phyloP scores from a whole-genome alignment of 2,113 vertebrate species.

The Brachyistius frenatus region DNA sequence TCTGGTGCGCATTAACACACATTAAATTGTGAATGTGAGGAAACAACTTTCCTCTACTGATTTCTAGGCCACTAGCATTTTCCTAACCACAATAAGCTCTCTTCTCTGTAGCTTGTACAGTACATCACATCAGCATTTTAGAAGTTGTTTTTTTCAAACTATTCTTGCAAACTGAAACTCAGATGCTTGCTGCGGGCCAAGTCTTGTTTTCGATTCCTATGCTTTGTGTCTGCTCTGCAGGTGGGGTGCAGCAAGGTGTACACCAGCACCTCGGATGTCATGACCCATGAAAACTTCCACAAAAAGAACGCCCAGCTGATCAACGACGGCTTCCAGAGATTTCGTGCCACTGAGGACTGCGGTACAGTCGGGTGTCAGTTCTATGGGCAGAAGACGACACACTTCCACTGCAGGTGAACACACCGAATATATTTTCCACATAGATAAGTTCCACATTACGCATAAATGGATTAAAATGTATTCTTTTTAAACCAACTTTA shows the following conservation, averaged over 20 bases:
- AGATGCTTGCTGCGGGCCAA: constrained; percentile 28
- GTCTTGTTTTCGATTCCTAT: constrained; percentile 53
- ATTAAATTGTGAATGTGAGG: constrained; percentile 61
- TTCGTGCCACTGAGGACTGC: constrained; percentile 97
- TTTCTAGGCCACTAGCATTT: constrained; percentile 77
- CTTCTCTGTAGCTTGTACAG: constrained; percentile 28
- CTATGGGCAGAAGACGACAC: constrained; percentile 98
- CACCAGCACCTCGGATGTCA: constrained; percentile 98
- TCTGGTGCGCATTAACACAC: constrained; percentile 50
- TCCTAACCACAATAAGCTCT: constrained; percentile 66
- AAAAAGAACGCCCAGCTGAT: constrained; percentile 99
- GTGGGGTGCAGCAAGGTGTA: constrained; percentile 99
- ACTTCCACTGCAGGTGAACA: constrained; percentile 98
- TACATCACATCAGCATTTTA: constrained; percentile 55
- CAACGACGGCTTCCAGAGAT: constrained; percentile 98
- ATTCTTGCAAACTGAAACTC: constrained; percentile 65
- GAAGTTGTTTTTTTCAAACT: constrained; percentile 43
- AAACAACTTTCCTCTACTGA: constrained; percentile 57
- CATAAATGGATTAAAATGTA: background rate
- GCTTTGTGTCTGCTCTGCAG: constrained; percentile 78
- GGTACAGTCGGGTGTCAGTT: constrained; percentile 97
- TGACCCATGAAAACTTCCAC: constrained; percentile 99
- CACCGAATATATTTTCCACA: background rate
- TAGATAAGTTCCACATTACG: background rate
- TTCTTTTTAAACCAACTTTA: background rate